A percentile compares a stretch with the other conserved stretches of the same genome.
Evolutionary conservation across 2,797 vertebrate species (phyloP).

Genomic region (Sebastes flavidus): DNA sequence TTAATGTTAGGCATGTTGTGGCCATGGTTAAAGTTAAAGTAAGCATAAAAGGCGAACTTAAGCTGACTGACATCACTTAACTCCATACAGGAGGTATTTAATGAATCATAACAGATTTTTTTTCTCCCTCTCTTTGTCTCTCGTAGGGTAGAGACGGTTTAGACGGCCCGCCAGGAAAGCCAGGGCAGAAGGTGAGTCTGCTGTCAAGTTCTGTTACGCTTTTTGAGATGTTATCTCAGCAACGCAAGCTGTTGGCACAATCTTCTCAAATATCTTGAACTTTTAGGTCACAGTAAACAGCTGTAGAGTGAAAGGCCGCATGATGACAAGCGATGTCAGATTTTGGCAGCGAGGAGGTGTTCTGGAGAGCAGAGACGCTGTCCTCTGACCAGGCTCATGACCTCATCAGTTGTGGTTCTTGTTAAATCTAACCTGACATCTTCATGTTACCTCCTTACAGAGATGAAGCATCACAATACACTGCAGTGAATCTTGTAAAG

Average conservation of each 20-base stretch:
- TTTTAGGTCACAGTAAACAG: not conserved
- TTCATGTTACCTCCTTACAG: not conserved
- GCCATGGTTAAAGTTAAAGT: not conserved
- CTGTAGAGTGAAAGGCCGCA: not conserved
- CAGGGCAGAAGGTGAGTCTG: constrained; percentile 66
- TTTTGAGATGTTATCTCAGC: not conserved
- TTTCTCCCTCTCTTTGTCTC: not conserved
- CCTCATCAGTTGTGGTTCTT: not conserved
- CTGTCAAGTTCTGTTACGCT: not conserved
- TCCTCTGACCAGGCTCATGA: not conserved
- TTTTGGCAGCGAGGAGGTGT: not conserved
- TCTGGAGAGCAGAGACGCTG: not conserved
- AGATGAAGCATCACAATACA: not conserved
- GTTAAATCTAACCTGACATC: not conserved
- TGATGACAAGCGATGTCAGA: not conserved
- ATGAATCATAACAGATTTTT: not conserved
- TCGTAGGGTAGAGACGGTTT: constrained; percentile 67
- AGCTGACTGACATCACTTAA: not conserved
- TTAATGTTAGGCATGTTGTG: not conserved
- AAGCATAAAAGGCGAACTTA: not conserved
- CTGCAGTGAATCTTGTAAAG: not conserved
- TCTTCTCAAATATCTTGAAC: not conserved
- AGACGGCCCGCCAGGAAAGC: constrained; percentile 51
- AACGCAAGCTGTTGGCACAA: not conserved
- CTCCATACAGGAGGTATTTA: no score